These are phyloP conservation scores for Canis aureus DNA, from an alignment of 2,113 vertebrate genomes.

Conservation along the genomic window DNA sequence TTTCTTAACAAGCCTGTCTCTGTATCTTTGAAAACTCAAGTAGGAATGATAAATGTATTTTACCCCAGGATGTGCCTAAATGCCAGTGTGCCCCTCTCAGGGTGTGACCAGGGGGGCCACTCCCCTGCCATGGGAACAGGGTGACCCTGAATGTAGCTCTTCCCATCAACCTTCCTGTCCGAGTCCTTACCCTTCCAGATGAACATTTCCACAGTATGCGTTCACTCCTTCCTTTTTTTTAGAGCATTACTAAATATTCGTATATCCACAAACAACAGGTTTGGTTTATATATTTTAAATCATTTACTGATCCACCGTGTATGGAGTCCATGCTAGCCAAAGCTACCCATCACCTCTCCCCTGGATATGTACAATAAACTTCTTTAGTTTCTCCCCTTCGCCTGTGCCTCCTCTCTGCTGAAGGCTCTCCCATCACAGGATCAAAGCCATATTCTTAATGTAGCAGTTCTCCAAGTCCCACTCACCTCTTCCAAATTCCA, in stretches of 20 bases:
- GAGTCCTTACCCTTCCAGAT: fast-evolving
- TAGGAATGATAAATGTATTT: neutral
- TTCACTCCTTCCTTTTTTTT: neutral
- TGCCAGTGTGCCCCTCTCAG: neutral
- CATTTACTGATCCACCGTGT: fast-evolving
- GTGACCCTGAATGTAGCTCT: neutral
- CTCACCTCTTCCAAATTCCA: neutral
- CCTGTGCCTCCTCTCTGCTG: neutral
- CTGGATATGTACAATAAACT: fast-evolving
- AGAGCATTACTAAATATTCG: neutral
- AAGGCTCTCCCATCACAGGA: neutral
- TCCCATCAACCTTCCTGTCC: neutral
- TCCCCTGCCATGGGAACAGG: fast-evolving
- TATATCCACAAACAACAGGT: fast-evolving
- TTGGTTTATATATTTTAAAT: neutral
- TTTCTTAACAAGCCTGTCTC: neutral
- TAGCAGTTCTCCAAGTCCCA: neutral
- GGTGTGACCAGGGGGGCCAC: fast-evolving
- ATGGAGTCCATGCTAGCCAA: too few species aligned
- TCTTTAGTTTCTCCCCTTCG: fast-evolving
- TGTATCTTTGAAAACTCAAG: neutral
- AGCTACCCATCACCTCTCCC: neutral
- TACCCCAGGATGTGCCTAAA: neutral
- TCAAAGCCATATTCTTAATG: neutral
- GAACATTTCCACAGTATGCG: fast-evolving